These are phyloP conservation scores for Atractosteus spatula DNA, from an alignment of 2,113 vertebrate species.

Conservation along the genomic window DNA sequence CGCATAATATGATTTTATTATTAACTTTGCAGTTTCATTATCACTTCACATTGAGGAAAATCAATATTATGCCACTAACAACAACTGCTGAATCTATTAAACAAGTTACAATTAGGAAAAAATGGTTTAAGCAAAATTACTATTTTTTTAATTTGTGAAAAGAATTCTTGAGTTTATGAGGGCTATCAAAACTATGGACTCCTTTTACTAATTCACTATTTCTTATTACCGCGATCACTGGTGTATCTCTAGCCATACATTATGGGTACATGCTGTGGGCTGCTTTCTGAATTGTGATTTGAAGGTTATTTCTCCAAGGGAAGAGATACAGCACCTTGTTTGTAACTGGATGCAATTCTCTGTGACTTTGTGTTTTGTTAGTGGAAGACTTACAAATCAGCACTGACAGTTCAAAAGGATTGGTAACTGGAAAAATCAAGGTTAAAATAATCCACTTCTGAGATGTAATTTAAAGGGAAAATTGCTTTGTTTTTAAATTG, in stretches of 20 bases:
- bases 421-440: slow-evolving; percentile 37
- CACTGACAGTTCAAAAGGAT: slow-evolving; percentile 48
- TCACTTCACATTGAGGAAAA: too few relatives aligned
- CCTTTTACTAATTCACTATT: too few relatives aligned
- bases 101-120: too few relatives aligned
- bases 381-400: slow-evolving; percentile 50
- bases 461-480: slow-evolving; percentile 5
- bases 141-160: too few relatives aligned
- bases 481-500: slow-evolving; percentile 2
- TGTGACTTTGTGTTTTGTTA: slow-evolving; percentile 34
- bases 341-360: slow-evolving; percentile 30
- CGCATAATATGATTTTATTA: too few relatives aligned
- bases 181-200: too few relatives aligned
- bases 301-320: neutral
- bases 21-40: too few relatives aligned
- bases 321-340: neutral
- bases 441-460: slow-evolving; percentile 28
- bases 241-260: neutral
- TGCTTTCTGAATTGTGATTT: neutral
- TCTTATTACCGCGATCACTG: too few relatives aligned
- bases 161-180: too few relatives aligned
- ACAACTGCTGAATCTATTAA: too few relatives aligned
- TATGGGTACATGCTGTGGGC: neutral
- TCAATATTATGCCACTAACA: too few relatives aligned
- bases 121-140: too few relatives aligned